phyloP scores from a whole-genome alignment of 2,113 vertebrate species.

The Camarhynchus parvulus region DNA sequence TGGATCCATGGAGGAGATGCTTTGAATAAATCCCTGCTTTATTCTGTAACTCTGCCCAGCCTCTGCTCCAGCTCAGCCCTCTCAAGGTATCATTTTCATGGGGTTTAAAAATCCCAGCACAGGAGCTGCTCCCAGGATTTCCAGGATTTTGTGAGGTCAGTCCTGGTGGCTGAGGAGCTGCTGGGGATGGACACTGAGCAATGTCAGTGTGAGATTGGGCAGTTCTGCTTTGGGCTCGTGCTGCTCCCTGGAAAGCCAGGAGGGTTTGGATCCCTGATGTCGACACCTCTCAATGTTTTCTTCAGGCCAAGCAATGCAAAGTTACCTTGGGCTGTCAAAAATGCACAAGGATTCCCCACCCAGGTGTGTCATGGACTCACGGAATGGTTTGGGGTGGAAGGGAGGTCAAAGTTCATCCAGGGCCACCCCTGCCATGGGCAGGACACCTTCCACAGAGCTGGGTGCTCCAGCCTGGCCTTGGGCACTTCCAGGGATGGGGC shows the following conservation, averaged over 20 bases:
- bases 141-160: background rate
- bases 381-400: background rate
- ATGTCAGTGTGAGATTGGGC: rapidly evolving
- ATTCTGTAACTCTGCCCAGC: too few relatives aligned
- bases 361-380: rapidly evolving
- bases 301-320: rapidly evolving
- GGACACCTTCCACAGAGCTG: too few relatives aligned
- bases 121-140: background rate
- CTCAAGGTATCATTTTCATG: background rate
- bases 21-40: too few relatives aligned
- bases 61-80: too few relatives aligned
- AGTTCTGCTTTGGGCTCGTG: rapidly evolving
- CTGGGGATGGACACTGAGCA: too few relatives aligned
- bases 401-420: background rate
- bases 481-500: background rate
- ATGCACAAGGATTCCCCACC: rapidly evolving
- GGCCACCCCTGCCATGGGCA: background rate
- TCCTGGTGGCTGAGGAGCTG: background rate
- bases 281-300: rapidly evolving
- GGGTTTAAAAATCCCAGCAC: background rate
- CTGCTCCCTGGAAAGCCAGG: background rate
- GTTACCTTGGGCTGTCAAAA: rapidly evolving
- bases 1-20: too few relatives aligned
- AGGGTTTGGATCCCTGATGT: rapidly evolving
- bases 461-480: background rate